phyloP scores from a whole-genome alignment of 2,888 invertebrate species.

The Aethes cnicana region DNA sequence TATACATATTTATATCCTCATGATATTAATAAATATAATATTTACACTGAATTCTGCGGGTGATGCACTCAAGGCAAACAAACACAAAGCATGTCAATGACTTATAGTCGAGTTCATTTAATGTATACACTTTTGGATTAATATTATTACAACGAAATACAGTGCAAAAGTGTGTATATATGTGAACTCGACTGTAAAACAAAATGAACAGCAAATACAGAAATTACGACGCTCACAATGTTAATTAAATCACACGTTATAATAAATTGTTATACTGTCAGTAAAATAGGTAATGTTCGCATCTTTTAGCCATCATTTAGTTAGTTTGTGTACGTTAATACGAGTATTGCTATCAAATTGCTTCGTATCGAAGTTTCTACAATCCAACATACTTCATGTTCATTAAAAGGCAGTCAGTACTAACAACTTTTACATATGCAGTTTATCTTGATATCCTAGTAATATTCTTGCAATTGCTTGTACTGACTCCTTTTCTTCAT shows the following conservation, averaged over 20 bases:
- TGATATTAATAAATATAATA: constrained; percentile 19
- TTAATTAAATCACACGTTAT: constrained; percentile 3
- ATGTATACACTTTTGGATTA: too few relatives aligned
- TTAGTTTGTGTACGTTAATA: background rate
- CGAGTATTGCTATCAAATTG: constrained; percentile 37
- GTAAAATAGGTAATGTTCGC: too few relatives aligned
- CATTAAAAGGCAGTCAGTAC: background rate
- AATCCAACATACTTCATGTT: constrained; percentile 7
- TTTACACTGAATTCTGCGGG: constrained; percentile 43
- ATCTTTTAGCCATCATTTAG: background rate
- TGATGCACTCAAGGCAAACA: constrained; percentile 70
- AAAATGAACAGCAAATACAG: constrained; percentile 5
- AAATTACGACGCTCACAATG: constrained; percentile 5
- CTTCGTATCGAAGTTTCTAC: constrained; percentile 24
- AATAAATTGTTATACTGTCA: constrained; percentile 7
- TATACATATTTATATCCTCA: constrained; percentile 3
- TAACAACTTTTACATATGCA: background rate
- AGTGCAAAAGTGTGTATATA: too few relatives aligned
- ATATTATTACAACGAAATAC: too few relatives aligned
- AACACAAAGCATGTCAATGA: constrained; percentile 40
- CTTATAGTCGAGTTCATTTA: too few relatives aligned
- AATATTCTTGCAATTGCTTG: too few relatives aligned
- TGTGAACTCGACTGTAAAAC: too few relatives aligned
- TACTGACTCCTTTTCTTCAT: too few relatives aligned
- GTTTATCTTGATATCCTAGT: too few relatives aligned